Conservation (phyloP, 2,113 vertebrate genomes). For the Montifringilla adamsi region DNA sequence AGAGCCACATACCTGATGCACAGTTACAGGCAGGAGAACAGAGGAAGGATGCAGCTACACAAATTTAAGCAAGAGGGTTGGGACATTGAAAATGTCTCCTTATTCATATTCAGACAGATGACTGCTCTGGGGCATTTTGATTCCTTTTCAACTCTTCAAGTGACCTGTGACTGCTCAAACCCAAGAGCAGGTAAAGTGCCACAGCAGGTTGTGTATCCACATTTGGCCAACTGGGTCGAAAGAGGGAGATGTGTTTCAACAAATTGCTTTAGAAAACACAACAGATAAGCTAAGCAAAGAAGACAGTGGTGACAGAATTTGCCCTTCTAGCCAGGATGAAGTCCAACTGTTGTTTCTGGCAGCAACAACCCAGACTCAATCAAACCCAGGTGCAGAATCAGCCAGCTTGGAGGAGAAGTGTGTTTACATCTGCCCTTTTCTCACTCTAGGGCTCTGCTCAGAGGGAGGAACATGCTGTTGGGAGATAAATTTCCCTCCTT, state of each 20-base stretch:
- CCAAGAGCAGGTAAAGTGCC: neutral
- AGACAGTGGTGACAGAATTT: neutral
- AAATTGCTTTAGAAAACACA: conserved; percentile 15
- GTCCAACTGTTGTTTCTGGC: conserved; percentile 64
- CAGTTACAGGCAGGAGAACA: neutral
- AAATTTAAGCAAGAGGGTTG: neutral
- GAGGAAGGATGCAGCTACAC: neutral
- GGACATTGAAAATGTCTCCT: neutral
- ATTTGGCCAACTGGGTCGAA: conserved; percentile 1
- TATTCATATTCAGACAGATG: neutral
- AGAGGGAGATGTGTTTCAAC: conserved; percentile 17
- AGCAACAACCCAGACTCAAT: conserved; percentile 30
- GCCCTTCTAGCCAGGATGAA: conserved; percentile 20
- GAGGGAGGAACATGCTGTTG: conserved; percentile 56
- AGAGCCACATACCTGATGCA: neutral
- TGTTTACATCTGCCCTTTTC: conserved; percentile 60
- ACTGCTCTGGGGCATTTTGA: neutral
- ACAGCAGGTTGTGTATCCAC: neutral
- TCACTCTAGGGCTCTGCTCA: conserved; percentile 48
- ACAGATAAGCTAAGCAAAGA: conserved; percentile 12
- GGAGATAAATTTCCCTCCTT: conserved; percentile 73
- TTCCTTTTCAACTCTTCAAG: neutral
- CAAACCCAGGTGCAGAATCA: conserved; percentile 51
- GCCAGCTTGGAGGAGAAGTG: conserved; percentile 48
- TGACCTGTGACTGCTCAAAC: neutral